Percentiles rank a stretch among this genome's conserved stretches.
phyloP scores from a whole-genome alignment of 1,140 invertebrate genomes.

The Ceratina australensis region DNA sequence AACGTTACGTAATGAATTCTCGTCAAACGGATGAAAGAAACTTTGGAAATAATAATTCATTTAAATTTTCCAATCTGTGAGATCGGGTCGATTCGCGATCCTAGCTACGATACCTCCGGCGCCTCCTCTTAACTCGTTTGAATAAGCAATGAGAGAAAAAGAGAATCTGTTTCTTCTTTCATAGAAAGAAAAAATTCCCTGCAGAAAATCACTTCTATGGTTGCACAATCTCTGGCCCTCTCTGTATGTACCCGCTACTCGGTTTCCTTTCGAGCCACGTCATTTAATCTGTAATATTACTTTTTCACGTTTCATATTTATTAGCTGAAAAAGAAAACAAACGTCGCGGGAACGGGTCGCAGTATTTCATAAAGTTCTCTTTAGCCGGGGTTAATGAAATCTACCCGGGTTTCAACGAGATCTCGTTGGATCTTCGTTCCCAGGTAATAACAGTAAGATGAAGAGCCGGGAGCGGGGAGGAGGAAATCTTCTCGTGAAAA shows the following conservation, averaged over 20 bases:
- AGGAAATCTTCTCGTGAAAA: neutral
- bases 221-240: constrained; percentile 22
- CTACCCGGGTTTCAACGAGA: no score
- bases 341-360: neutral
- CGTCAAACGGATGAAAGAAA: neutral
- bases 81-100: no score
- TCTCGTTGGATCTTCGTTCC: neutral
- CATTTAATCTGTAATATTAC: constrained; percentile 49
- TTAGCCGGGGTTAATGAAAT: no score
- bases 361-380: no score
- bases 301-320: constrained; percentile 3
- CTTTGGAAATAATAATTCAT: neutral
- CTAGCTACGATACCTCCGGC: no score
- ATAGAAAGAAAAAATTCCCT: constrained; percentile 4
- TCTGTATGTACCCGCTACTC: neutral
- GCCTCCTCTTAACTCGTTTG: constrained; percentile 20
- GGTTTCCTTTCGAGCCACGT: neutral
- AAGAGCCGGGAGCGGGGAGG: no score
- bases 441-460: neutral
- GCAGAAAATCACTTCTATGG: constrained; percentile 6
- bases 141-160: constrained; percentile 11
- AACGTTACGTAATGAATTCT: no score
- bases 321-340: neutral
- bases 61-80: neutral
- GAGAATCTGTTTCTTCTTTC: neutral